Conservation (phyloP, 2,888 invertebrate species). For the Volucella inflata region DNA sequence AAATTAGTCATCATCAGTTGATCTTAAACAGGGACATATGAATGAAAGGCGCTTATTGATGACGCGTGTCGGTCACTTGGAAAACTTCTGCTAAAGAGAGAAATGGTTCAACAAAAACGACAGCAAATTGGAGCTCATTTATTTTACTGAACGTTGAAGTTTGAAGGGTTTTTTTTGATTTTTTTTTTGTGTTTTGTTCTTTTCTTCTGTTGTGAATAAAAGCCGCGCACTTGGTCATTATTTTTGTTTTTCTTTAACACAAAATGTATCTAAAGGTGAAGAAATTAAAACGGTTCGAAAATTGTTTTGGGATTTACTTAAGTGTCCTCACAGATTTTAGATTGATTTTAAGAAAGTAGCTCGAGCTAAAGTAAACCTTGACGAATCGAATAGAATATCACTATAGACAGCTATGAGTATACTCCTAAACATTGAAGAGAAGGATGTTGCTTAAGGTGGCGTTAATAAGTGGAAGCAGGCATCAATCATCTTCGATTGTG, state of each 20-base stretch:
- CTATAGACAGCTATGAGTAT: too few species aligned
- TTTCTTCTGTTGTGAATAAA: conserved; percentile 1
- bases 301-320: too few species aligned
- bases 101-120: conserved; percentile 9
- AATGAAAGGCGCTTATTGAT: conserved; percentile 75
- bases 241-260: too few species aligned
- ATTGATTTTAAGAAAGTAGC: too few species aligned
- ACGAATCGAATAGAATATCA: too few species aligned
- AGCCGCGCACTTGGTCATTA: not conserved
- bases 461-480: too few species aligned
- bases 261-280: not conserved
- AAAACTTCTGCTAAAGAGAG: conserved; percentile 17
- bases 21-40: conserved; percentile 66
- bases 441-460: too few species aligned
- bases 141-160: conserved; percentile 37
- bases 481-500: too few species aligned
- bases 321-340: too few species aligned
- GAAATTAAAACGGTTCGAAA: not conserved
- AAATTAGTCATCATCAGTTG: conserved; percentile 75
- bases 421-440: too few species aligned
- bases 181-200: conserved; percentile 15
- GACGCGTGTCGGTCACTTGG: conserved; percentile 73
- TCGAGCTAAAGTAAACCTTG: too few species aligned
- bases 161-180: conserved; percentile 44
- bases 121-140: conserved; percentile 55